Conservation (phyloP, 2,797 vertebrate genomes). For the Dromococcyx pavoninus region DNA sequence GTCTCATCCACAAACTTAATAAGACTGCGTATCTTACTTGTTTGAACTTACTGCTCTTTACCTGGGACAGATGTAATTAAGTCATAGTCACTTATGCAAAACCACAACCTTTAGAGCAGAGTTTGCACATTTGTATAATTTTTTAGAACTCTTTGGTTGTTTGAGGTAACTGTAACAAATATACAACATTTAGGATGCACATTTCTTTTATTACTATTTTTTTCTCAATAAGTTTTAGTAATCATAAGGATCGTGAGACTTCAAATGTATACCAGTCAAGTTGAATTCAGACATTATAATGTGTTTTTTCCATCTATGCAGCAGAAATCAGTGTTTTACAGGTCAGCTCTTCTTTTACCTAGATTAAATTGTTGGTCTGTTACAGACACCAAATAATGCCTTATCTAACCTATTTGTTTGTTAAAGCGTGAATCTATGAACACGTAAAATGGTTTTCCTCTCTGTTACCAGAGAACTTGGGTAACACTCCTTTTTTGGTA, state of each 20-base stretch:
- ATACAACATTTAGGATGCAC: background rate
- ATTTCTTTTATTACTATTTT: background rate
- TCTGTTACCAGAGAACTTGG: background rate
- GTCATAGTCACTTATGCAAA: background rate
- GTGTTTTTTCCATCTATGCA: background rate
- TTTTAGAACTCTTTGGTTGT: background rate
- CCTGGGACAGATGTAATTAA: background rate
- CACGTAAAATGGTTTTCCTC: background rate
- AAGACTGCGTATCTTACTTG: background rate
- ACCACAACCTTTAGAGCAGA: fast-evolving
- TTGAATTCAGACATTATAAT: background rate
- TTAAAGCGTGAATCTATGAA: background rate
- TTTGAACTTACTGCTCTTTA: background rate
- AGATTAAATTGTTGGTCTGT: background rate
- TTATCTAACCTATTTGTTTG: background rate
- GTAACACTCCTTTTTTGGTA: background rate
- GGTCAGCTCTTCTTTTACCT: background rate
- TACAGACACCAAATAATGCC: background rate
- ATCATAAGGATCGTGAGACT: background rate
- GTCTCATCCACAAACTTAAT: background rate
- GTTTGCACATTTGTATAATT: background rate
- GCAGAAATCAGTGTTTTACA: background rate
- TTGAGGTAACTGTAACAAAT: background rate
- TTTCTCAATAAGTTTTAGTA: background rate
- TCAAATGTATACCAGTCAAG: background rate